Evolutionary conservation across 1,140 invertebrate species (phyloP).

Genomic region (Drosophila biarmipes): DNA sequence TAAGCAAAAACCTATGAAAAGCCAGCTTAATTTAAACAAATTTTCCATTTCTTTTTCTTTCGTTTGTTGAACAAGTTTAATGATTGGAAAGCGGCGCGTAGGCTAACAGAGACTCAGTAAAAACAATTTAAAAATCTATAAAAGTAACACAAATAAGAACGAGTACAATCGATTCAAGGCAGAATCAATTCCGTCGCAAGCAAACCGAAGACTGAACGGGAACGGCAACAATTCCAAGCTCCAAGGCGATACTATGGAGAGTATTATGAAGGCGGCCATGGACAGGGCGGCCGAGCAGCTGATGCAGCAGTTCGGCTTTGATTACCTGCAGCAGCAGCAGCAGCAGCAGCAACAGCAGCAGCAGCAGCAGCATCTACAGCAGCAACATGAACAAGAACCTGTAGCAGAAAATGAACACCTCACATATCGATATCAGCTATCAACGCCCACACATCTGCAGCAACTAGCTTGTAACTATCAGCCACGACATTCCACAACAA

Average conservation of each 20-base stretch:
- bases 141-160: constrained; percentile 24
- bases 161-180: constrained; percentile 24
- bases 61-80: constrained; percentile 77
- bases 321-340: constrained; percentile 20
- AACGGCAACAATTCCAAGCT: constrained; percentile 33
- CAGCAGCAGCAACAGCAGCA: constrained; percentile 17
- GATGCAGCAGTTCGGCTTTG: constrained; percentile 49
- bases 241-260: constrained; percentile 58
- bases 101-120: constrained; percentile 41
- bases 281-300: constrained; percentile 65
- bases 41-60: constrained; percentile 82
- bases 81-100: constrained; percentile 68
- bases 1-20: constrained; percentile 24
- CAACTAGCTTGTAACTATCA: constrained; percentile 68
- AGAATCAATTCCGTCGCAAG: constrained; percentile 55
- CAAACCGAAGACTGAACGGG: constrained; percentile 61
- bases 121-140: constrained; percentile 6
- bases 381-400: constrained; percentile 38
- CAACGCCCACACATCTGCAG: constrained; percentile 58
- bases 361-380: constrained; percentile 25
- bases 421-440: constrained; percentile 62
- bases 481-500: constrained; percentile 67
- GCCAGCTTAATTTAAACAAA: constrained; percentile 66
- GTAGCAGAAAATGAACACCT: constrained; percentile 50
- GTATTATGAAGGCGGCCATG: constrained; percentile 63